Conservation (phyloP, 2,888 invertebrate species). For the Halictus ligatus region DNA sequence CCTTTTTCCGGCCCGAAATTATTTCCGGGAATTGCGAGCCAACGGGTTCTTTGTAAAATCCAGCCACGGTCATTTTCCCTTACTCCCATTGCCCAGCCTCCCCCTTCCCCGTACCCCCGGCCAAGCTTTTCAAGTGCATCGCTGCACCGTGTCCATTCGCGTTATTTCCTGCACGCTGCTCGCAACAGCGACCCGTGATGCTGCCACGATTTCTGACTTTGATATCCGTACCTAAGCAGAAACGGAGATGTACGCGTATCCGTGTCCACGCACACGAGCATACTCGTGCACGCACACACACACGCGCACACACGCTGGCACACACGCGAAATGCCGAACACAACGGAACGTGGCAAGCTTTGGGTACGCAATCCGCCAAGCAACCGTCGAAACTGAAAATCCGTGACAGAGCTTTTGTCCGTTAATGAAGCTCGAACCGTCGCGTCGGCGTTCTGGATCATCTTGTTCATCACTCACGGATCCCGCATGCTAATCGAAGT, state of each 20-base stretch:
- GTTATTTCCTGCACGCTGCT: conserved; percentile 29
- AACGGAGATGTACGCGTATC: conserved; percentile 3
- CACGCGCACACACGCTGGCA: neutral
- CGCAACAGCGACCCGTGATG: conserved; percentile 11
- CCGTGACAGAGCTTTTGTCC: conserved; percentile 48
- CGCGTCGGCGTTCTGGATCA: conserved; percentile 21
- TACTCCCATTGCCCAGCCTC: neutral
- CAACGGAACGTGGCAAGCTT: conserved; percentile 12
- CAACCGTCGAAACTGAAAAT: conserved; percentile 49
- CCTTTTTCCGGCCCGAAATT: conserved; percentile 30
- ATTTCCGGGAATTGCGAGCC: conserved; percentile 29
- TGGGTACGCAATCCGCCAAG: conserved; percentile 39
- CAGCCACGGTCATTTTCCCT: conserved; percentile 26
- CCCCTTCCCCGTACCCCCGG: neutral
- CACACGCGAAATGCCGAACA: neutral
- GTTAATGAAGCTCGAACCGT: conserved; percentile 46
- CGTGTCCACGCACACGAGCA: too few species aligned
- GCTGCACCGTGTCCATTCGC: conserved; percentile 18
- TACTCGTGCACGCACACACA: neutral
- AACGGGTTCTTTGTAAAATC: conserved; percentile 29
- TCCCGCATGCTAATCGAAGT: conserved; percentile 18
- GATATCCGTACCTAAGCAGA: conserved; percentile 27
- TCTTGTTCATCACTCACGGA: conserved; percentile 12
- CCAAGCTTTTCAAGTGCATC: conserved; percentile 25
- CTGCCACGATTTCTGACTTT: conserved; percentile 41